A percentile compares a stretch with the other conserved stretches of the same genome.
These are phyloP conservation scores for Pseudorasbora parva DNA, from an alignment of 2,113 vertebrate species.

Conservation along the genomic window DNA sequence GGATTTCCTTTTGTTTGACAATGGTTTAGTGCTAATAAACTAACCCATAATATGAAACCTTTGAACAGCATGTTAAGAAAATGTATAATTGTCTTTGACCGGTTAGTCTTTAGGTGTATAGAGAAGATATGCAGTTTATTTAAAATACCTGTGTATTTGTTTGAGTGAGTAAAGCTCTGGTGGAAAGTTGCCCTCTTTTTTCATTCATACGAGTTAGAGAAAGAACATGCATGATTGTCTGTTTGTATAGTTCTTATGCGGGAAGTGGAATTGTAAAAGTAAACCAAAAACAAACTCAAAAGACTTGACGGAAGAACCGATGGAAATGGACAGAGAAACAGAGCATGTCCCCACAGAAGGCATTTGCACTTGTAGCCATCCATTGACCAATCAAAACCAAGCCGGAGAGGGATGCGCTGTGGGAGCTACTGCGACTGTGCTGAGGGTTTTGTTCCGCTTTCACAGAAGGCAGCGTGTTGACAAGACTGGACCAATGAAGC, in stretches of 20 bases:
- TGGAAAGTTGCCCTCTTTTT: conserved; percentile 3
- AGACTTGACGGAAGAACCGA: conserved; percentile 58
- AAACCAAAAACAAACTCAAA: conserved; percentile 52
- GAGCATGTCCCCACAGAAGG: conserved; percentile 39
- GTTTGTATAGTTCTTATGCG: not conserved
- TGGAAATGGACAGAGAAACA: conserved; percentile 49
- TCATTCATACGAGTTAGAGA: not conserved
- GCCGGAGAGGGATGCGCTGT: conserved; percentile 7
- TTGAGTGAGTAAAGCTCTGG: conserved; percentile 23
- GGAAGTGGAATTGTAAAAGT: conserved; percentile 2
- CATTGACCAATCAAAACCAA: conserved; percentile 22
- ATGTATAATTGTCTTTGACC: not conserved
- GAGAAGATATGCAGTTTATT: conserved; percentile 2
- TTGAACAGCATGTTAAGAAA: not conserved
- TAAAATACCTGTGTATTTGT: conserved; percentile 36
- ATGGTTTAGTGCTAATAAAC: not conserved
- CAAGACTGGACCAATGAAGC: conserved; percentile 30
- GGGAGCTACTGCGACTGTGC: conserved; percentile 50
- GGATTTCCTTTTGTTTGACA: not conserved
- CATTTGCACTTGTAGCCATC: conserved; percentile 25
- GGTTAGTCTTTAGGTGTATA: conserved; percentile 4
- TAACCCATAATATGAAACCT: not conserved
- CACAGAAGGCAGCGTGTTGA: conserved; percentile 59
- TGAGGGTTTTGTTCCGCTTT: conserved; percentile 59
- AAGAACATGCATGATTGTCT: not conserved